Conservation (phyloP, 2,797 vertebrate genomes). For the Mus caroli region DNA sequence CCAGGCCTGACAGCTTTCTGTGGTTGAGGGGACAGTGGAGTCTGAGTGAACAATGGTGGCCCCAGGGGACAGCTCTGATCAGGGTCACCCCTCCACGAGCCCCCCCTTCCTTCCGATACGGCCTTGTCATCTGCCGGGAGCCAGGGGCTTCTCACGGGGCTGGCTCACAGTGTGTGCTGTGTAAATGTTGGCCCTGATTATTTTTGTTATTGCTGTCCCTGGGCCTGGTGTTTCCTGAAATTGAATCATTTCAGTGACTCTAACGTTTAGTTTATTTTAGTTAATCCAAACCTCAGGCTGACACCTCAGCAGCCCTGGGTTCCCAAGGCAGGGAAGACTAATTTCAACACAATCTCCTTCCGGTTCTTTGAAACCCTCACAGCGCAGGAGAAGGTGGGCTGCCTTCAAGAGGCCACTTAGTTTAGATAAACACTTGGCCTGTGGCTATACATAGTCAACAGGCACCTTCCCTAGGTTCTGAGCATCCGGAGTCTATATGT, state of each 20-base stretch:
- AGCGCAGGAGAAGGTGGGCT: not conserved
- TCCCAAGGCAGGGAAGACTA: conserved; percentile 46
- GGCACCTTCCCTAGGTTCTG: not conserved
- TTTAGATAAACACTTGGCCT: conserved; percentile 69
- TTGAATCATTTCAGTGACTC: conserved; percentile 66
- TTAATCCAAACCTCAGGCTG: conserved; percentile 58
- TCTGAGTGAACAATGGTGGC: conserved; percentile 38
- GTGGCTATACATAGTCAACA: not conserved
- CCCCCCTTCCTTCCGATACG: conserved; percentile 62
- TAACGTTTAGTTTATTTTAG: conserved; percentile 75
- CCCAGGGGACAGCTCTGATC: conserved; percentile 4
- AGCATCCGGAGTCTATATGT: not conserved
- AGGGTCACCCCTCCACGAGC: conserved; percentile 11
- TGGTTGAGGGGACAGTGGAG: not conserved
- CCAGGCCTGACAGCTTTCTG: not conserved
- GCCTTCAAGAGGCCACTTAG: conserved; percentile 64
- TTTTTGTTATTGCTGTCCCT: conserved; percentile 72
- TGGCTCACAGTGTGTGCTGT: not conserved
- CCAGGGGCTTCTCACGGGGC: not conserved
- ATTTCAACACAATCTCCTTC: conserved; percentile 71
- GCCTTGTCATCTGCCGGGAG: conserved; percentile 56
- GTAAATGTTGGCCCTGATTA: conserved; percentile 65
- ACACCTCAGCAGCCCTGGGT: conserved; percentile 37
- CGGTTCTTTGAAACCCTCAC: conserved; percentile 67
- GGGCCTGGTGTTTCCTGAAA: conserved; percentile 76